Conservation (phyloP, 37 sponge, comb jelly and placozoan genomes). For the Petrosia ficiformis region DNA sequence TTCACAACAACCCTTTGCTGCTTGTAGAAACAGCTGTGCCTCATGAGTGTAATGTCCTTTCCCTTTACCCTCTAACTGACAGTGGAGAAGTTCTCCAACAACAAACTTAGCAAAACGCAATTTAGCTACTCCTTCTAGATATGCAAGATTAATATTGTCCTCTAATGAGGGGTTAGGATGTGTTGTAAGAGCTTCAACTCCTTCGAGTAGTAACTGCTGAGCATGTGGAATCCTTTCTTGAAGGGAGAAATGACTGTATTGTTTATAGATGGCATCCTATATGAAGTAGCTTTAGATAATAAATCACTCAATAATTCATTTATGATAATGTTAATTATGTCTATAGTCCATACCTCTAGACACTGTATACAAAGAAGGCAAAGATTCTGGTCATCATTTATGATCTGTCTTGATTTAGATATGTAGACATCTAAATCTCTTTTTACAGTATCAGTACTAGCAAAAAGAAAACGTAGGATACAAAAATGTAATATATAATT, state of each 20-base stretch:
- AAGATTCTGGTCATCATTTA: conserved; percentile 30
- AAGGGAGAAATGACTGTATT: neutral
- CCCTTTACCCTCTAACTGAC: neutral
- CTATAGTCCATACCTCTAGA: conserved; percentile 50
- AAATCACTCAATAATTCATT: neutral
- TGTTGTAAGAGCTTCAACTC: neutral
- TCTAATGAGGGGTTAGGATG: neutral
- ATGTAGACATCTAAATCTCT: conserved; percentile 39
- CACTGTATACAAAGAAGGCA: conserved; percentile 44
- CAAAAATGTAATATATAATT: neutral
- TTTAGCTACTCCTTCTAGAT: conserved; percentile 48
- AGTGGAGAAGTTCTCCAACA: conserved; percentile 28
- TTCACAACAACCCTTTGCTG: conserved; percentile 13
- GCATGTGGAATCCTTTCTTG: conserved; percentile 4
- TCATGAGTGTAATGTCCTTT: neutral
- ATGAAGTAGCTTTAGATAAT: neutral
- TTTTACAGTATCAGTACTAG: conserved; percentile 34
- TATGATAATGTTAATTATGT: no score
- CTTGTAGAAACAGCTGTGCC: neutral
- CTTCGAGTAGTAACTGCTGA: neutral
- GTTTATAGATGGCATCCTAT: conserved; percentile 49
- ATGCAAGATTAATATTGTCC: conserved; percentile 3
- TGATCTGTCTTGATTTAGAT: conserved; percentile 6
- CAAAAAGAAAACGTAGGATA: neutral
- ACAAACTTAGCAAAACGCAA: conserved; percentile 51